Evolutionary conservation across 2,797 vertebrate species (phyloP), one percentile per base, ranked within the genome.

Genomic region (Gouania willdenowi): DNA sequence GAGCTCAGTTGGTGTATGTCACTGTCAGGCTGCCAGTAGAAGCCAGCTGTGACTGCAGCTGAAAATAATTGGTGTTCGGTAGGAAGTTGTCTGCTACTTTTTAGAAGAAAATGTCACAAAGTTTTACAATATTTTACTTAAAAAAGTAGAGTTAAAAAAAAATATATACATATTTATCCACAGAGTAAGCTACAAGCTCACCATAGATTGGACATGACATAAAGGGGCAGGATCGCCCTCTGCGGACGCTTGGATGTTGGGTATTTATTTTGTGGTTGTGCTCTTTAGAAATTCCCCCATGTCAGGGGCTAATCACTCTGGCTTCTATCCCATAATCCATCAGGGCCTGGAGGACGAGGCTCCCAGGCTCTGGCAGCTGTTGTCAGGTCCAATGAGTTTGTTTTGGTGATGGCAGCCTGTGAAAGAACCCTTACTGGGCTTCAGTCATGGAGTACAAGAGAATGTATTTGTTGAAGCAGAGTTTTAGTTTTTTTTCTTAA

Each of bases 351-450:
- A 60, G 72, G 66, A 61, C 14, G 40, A 41, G 39, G 66, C 66
- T 65, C 38, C 63, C 8, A 2, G 72, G 58, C 67, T 70, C 69
- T 76, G 76, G 73, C 82, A 83, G 82, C 82, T 82, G 79, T 79
- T 74, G 75, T 64, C 52, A 19, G 70, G 48, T 67, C 57, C 68
- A 72, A 73, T 71, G 67, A 75, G 69, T 78, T 72, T 79, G 77
- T 67, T 72, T 25, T 43, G 78, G 71, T 40, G 59, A 12, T 13
- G 41, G 59, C 65, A 47, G 31, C 34, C 38, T 31, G 61, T 22
- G 66, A 40, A 39, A 48, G 64, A 27, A 57, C 59, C 63, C 65
- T 65, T 56, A 5, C 27, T 10, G 37, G 41, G 39, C 60, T 48
- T 52, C 57, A 63, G 63, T 56, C 25, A 17, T 66, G 81, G 81